A percentile compares a stretch with the other conserved stretches of the same genome.
Conservation (phyloP, 2,797 vertebrate genomes). For the Macropodus opercularis region DNA sequence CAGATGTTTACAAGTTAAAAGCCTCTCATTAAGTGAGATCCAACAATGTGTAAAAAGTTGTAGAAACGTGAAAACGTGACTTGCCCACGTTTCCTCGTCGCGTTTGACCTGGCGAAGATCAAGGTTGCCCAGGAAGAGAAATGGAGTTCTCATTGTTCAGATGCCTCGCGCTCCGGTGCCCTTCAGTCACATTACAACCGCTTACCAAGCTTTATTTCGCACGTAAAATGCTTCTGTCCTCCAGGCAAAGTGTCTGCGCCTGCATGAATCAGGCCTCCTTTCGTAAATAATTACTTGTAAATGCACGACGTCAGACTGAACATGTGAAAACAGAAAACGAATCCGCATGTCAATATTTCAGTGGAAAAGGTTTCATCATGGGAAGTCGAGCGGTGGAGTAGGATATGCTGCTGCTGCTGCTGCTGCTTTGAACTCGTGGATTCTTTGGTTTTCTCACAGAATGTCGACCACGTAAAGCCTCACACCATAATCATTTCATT, state of each 20-base stretch:
- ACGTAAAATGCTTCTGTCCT: conserved; percentile 16
- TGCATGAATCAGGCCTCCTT: neutral
- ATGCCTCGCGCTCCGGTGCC: conserved; percentile 6
- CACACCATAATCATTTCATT: conserved; percentile 56
- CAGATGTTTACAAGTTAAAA: neutral
- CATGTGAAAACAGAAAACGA: conserved; percentile 4
- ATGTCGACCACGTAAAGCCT: conserved; percentile 22
- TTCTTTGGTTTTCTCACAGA: conserved; percentile 39
- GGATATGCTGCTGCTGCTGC: conserved; percentile 20
- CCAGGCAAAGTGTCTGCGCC: conserved; percentile 6
- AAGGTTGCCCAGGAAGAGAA: conserved; percentile 12
- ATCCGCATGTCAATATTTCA: conserved; percentile 9
- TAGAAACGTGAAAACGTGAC: no score
- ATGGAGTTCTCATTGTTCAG: conserved; percentile 30
- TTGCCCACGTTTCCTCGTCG: neutral
- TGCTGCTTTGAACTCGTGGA: conserved; percentile 13
- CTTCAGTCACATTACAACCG: conserved; percentile 13
- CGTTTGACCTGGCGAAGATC: neutral
- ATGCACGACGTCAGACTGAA: conserved; percentile 11
- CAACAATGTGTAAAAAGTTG: neutral
- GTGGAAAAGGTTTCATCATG: neutral
- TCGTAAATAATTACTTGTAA: conserved; percentile 17
- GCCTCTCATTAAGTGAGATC: neutral
- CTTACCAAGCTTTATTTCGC: conserved; percentile 4
- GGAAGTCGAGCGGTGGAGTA: conserved; percentile 14